phyloP scores from a whole-genome alignment of 2,888 invertebrate genomes.

The Callyntrura sp. region DNA sequence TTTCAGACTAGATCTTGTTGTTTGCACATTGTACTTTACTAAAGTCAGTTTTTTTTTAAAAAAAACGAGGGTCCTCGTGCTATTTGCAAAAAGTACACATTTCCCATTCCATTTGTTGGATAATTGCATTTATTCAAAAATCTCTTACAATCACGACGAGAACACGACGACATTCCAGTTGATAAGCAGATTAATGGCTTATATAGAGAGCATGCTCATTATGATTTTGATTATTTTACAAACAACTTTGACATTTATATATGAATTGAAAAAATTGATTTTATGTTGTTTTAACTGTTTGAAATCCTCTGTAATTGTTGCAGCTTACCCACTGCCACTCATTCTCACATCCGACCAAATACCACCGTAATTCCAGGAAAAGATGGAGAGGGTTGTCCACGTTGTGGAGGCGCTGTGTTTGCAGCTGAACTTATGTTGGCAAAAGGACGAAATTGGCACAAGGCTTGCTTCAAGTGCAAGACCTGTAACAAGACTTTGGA shows the following conservation, averaged over 20 bases:
- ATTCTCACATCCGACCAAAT: constrained; percentile 75
- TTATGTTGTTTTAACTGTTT: background rate
- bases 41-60: background rate
- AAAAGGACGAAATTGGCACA: constrained; percentile 94
- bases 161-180: background rate
- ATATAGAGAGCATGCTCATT: constrained; percentile 53
- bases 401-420: constrained; percentile 95
- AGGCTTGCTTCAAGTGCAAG: constrained; percentile 97
- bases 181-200: constrained; percentile 38
- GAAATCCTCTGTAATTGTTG: constrained; percentile 16
- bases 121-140: background rate
- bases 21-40: constrained; percentile 13
- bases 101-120: constrained; percentile 19
- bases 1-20: constrained; percentile 25
- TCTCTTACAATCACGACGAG: background rate
- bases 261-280: background rate
- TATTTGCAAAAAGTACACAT: constrained; percentile 28
- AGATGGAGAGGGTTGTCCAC: constrained; percentile 89
- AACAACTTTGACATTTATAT: background rate
- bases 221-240: constrained; percentile 21
- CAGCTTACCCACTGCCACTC: constrained; percentile 66
- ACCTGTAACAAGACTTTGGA: constrained; percentile 95
- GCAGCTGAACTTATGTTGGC: constrained; percentile 97
- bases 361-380: constrained; percentile 76
- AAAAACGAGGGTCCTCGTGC: constrained; percentile 74